A percentile compares a stretch with the other conserved stretches of the same genome.
These are phyloP conservation scores for Apamea sordens DNA, from an alignment of 2,888 invertebrate genomes.

Conservation along the genomic window DNA sequence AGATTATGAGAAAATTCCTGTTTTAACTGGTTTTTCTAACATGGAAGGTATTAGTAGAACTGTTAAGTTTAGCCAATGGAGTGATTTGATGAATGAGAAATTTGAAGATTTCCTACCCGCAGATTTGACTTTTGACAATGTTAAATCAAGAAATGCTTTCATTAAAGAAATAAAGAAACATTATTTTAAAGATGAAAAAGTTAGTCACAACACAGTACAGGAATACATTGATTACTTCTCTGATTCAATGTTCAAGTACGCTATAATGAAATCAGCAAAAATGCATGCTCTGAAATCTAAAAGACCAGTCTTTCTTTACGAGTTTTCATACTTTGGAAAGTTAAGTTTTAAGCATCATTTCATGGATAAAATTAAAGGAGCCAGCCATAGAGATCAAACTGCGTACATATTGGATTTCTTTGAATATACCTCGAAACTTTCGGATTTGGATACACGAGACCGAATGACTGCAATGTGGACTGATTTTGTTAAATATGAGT, in stretches of 20 bases:
- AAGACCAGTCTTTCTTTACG: constrained; percentile 81
- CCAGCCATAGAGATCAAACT: constrained; percentile 86
- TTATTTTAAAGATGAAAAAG: constrained; percentile 81
- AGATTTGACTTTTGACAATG: constrained; percentile 78
- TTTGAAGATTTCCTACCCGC: constrained; percentile 84
- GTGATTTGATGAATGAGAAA: constrained; percentile 82
- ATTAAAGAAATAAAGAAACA: constrained; percentile 74
- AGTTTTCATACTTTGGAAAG: constrained; percentile 83
- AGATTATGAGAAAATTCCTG: constrained; percentile 75
- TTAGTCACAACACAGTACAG: constrained; percentile 75
- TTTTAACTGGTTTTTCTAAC: constrained; percentile 82
- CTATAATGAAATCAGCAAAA: constrained; percentile 82
- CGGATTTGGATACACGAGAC: constrained; percentile 82
- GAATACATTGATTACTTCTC: constrained; percentile 84
- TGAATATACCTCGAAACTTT: constrained; percentile 73
- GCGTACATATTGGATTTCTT: constrained; percentile 84
- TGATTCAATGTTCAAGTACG: constrained; percentile 85
- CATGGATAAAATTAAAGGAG: constrained; percentile 82
- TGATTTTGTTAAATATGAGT: constrained; percentile 84
- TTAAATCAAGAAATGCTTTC: constrained; percentile 71
- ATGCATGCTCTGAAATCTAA: constrained; percentile 74
- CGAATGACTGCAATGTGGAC: constrained; percentile 85
- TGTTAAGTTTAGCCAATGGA: constrained; percentile 81
- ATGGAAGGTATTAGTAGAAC: constrained; percentile 87
- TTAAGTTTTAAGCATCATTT: constrained; percentile 81